Percentiles rank a stretch among this genome's conserved stretches.
Conservation (phyloP, 2,113 vertebrate species). For the Eudyptes chrysolophus region DNA sequence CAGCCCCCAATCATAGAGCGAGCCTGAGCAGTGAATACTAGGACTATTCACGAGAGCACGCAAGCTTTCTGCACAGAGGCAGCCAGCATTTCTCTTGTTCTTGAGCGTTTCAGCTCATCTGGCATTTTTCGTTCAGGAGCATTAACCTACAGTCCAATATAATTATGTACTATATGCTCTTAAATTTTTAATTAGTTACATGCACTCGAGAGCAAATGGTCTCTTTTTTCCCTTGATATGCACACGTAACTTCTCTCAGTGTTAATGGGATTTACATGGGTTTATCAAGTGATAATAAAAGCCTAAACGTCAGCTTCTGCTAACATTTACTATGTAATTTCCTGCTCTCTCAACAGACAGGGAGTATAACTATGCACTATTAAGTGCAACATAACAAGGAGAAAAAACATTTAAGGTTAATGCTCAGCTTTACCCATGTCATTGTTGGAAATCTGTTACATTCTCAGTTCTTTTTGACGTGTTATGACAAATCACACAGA, state of each 20-base stretch:
- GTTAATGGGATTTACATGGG: constrained; percentile 8
- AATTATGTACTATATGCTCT: neutral
- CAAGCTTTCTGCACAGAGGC: neutral
- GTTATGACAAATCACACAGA: neutral
- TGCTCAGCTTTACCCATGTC: neutral
- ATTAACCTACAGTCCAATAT: constrained; percentile 27
- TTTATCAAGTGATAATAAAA: constrained; percentile 53
- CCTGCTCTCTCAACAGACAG: neutral
- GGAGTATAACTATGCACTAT: neutral
- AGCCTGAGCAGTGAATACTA: neutral
- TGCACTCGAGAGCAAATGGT: neutral
- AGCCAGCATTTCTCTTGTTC: neutral
- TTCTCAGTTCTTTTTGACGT: accelerated
- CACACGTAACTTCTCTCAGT: neutral
- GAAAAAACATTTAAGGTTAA: neutral
- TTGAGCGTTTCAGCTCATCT: neutral
- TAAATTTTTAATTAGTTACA: constrained; percentile 52
- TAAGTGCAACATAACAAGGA: neutral
- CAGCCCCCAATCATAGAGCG: accelerated
- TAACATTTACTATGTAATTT: constrained; percentile 5
- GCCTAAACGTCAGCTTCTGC: neutral
- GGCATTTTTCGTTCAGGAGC: neutral
- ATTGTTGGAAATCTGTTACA: neutral
- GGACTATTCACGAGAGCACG: neutral
- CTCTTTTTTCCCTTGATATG: neutral